Evolutionary conservation across 2,113 vertebrate species (phyloP), one percentile per base, ranked within the genome.

Genomic region (Picathartes gymnocephalus): DNA sequence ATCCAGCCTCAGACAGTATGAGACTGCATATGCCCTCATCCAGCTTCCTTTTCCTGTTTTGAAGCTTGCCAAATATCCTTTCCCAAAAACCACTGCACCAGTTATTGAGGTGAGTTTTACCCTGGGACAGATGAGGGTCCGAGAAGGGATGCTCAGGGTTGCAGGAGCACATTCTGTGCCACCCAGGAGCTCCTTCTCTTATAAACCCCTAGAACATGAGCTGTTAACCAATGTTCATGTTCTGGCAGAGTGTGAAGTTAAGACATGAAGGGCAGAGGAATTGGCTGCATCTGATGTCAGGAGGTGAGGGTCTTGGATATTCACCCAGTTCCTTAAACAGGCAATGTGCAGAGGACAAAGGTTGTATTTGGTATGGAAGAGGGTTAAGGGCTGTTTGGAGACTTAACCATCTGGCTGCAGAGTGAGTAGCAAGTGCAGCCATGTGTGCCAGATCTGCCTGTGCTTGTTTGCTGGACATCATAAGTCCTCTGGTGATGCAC

Each of bases 331-430:
- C 50, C 45, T 77, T 69, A 58, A 82, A 76, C 1, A 1, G 18
- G 5, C 0, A 4, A 2, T 40, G 15, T 35, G 30, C 15, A 31
- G 25, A 73, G 66, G 66, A 23, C 10, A 81, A 39, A 62, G 27
- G 16, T 40, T 16, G 0, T 9, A 3, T 84, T 69, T 33, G 18
- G 15, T 61, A 19, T 30, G 15, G 62, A 61, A 72, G 61, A 79
- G 19, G 24, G 18, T 19, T 51, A 42, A 84, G 58, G 30, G 57
- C 37, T 42, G 21, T 77, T 82, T 70, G 64, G 65, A 84, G 22
- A 30, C 16, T 61, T 45, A 31, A n/a, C 56, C 44, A 21, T 11
- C 56, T 0, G 0, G 27, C 50, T 74, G 39, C 5, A 5, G 39
- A 31, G 30, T 9, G 33, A 71, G 20, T 54, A 33, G 37, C 53